phyloP scores from a whole-genome alignment of 2,113 vertebrate species.

The Syngnathus floridae region DNA sequence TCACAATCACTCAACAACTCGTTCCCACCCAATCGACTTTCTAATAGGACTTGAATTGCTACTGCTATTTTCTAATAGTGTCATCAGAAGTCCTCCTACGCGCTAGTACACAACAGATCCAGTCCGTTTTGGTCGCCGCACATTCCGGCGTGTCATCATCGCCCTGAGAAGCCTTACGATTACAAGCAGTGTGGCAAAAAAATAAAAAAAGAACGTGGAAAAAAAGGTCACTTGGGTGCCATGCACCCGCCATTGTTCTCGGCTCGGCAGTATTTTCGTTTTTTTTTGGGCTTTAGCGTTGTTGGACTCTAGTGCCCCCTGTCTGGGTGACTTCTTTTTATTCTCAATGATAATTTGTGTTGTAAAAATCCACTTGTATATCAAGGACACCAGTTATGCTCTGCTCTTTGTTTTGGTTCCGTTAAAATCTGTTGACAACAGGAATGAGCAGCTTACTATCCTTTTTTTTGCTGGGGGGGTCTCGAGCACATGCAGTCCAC shows the following conservation, averaged over 20 bases:
- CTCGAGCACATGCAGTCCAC: too few relatives aligned
- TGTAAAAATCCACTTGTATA: background rate
- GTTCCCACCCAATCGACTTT: background rate
- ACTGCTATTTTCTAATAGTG: too few relatives aligned
- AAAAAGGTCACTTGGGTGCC: constrained; percentile 28
- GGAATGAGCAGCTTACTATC: too few relatives aligned
- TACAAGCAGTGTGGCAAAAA: constrained; percentile 7
- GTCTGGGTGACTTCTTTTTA: background rate
- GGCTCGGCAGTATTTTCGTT: background rate
- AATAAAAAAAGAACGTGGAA: constrained; percentile 10
- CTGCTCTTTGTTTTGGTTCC: too few relatives aligned
- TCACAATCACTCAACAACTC: background rate
- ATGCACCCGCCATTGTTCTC: constrained; percentile 35
- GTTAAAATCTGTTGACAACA: too few relatives aligned
- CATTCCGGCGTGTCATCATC: constrained; percentile 55
- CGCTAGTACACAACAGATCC: background rate
- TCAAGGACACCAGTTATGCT: background rate
- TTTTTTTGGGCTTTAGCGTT: background rate
- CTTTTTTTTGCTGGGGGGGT: too few relatives aligned
- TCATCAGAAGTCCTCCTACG: too few relatives aligned
- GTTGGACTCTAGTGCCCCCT: background rate
- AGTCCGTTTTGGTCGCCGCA: background rate
- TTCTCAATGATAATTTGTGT: background rate
- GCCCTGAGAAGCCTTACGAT: constrained; percentile 61
- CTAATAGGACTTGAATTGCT: background rate